Evolutionary conservation across 2,888 invertebrate species (phyloP).

Genomic region (Drosophila antonietae): DNA sequence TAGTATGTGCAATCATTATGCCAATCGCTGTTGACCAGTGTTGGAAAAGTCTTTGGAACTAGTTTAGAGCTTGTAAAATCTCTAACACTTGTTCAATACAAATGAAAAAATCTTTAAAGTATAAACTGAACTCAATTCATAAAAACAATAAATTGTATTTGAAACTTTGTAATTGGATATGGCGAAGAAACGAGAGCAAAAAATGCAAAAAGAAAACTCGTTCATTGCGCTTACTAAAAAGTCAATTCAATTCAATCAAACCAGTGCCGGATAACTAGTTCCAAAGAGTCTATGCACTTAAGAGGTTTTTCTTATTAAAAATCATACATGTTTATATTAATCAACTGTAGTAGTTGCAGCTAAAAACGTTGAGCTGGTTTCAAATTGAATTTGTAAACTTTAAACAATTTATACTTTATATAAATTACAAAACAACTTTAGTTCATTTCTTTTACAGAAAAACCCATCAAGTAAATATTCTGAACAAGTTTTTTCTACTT

Average conservation of each 20-base stretch:
- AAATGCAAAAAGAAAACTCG: neutral
- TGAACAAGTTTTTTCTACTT: constrained; percentile 1
- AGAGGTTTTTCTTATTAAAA: neutral
- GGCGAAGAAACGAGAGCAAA: no score
- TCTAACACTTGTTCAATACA: neutral
- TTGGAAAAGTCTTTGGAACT: constrained; percentile 21
- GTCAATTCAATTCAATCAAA: neutral
- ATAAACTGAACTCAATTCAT: neutral
- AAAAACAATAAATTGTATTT: neutral
- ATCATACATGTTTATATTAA: neutral
- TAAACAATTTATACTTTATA: neutral
- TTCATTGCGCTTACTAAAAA: neutral
- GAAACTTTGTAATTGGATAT: no score
- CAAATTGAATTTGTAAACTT: neutral
- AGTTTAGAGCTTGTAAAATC: constrained; percentile 1
- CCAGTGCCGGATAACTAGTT: neutral
- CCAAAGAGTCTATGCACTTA: neutral
- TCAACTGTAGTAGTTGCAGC: neutral
- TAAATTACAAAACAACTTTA: neutral
- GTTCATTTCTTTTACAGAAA: neutral
- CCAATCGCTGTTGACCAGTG: constrained; percentile 1
- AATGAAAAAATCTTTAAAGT: neutral
- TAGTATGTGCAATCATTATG: constrained; percentile 6
- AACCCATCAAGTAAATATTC: neutral
- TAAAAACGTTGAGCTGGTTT: neutral